These are phyloP conservation scores for Ormyrus pomaceus DNA, from an alignment of 2,888 invertebrate genomes.

Conservation along the genomic window DNA sequence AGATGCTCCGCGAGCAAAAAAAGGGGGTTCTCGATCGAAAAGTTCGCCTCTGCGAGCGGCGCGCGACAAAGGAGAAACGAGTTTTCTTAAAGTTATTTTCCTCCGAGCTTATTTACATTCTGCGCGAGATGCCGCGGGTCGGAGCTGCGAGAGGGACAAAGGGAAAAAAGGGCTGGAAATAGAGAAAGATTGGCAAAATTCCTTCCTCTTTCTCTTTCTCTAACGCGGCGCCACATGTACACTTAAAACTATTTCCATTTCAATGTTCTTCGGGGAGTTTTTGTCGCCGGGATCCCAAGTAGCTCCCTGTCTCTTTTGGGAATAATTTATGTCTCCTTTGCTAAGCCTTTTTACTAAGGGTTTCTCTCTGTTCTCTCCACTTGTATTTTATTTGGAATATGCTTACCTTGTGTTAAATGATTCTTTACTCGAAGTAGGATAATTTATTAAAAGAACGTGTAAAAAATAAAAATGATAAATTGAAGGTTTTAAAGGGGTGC, in stretches of 20 bases:
- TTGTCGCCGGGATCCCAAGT: neutral
- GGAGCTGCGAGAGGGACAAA: slow-evolving; percentile 4
- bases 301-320: neutral
- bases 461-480: no score
- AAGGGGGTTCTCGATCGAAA: slow-evolving; percentile 19
- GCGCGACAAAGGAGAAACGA: slow-evolving; percentile 34
- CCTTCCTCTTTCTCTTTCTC: neutral
- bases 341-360: no score
- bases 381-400: no score
- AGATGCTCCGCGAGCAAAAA: neutral
- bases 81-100: slow-evolving; percentile 47
- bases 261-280: neutral
- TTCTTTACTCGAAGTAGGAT: no score
- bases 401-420: no score
- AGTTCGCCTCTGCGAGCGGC: neutral
- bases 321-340: no score
- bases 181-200: slow-evolving; percentile 12
- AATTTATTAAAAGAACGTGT: no score
- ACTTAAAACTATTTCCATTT: slow-evolving; percentile 22
- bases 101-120: slow-evolving; percentile 46
- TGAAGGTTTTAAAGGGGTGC: neutral
- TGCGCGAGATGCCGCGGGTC: neutral
- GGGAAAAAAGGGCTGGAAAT: slow-evolving; percentile 14
- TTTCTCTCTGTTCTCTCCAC: no score
- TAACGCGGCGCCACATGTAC: neutral